Evolutionary conservation across 2,888 invertebrate species (phyloP).

Genomic region (Diachrysia chrysitis): DNA sequence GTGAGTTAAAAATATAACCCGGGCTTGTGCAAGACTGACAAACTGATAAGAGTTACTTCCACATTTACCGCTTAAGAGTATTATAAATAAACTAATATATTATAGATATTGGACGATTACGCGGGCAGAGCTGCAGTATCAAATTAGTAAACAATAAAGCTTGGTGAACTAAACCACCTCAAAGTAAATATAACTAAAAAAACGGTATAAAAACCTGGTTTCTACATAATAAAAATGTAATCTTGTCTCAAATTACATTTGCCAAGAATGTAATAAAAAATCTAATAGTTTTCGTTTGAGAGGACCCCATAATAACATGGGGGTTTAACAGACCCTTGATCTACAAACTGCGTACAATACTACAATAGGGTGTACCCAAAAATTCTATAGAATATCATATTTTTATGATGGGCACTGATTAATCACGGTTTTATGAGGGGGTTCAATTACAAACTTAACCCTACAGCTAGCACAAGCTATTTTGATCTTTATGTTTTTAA

Average conservation of each 20-base stretch:
- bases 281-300: slow-evolving; percentile 36
- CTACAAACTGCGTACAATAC: slow-evolving; percentile 45
- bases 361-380: slow-evolving; percentile 42
- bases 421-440: slow-evolving; percentile 49
- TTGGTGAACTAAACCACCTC: too few relatives aligned
- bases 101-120: too few relatives aligned
- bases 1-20: too few relatives aligned
- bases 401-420: slow-evolving; percentile 59
- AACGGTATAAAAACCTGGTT: too few relatives aligned
- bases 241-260: background rate
- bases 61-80: too few relatives aligned
- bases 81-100: too few relatives aligned
- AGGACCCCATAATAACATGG: slow-evolving; percentile 30
- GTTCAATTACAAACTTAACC: slow-evolving; percentile 32
- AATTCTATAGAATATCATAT: slow-evolving; percentile 62
- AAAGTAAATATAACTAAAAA: too few relatives aligned
- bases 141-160: too few relatives aligned
- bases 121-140: too few relatives aligned
- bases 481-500: background rate
- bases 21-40: too few relatives aligned
- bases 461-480: background rate
- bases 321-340: slow-evolving; percentile 49
- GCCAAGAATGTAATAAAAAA: slow-evolving; percentile 29
- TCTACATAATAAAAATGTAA: background rate
- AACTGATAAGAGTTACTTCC: too few relatives aligned